phyloP scores from a whole-genome alignment of 2,888 invertebrate genomes.

The Cepaea hortensis region DNA sequence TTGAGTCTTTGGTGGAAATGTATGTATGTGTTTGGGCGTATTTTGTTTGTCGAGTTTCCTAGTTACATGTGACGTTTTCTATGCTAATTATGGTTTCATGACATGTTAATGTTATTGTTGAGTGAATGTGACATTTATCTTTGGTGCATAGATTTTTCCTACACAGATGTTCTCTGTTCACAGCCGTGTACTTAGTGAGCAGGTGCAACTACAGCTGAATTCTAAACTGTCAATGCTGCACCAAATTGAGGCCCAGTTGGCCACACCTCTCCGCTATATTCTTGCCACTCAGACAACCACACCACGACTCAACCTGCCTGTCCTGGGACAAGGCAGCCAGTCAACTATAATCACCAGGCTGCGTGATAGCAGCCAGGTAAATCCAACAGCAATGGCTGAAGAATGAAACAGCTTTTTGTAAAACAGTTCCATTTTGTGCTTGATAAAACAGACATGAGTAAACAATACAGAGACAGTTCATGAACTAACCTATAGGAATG shows the following conservation, averaged over 20 bases:
- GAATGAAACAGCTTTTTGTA: background rate
- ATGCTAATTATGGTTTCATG: no score
- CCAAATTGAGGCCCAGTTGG: constrained; percentile 27
- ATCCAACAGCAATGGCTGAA: background rate
- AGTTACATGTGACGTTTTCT: no score
- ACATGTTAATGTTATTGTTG: no score
- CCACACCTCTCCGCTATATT: constrained; percentile 13
- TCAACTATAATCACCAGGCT: constrained; percentile 2
- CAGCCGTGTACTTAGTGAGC: constrained; percentile 16
- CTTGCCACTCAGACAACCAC: constrained; percentile 30
- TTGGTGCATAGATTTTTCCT: no score
- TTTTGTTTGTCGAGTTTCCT: no score
- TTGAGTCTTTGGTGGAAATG: no score
- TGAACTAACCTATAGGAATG: no score
- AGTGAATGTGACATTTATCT: no score
- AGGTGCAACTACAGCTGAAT: constrained; percentile 8
- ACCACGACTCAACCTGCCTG: constrained; percentile 27
- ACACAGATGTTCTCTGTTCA: background rate
- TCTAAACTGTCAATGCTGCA: constrained; percentile 3
- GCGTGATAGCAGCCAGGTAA: background rate
- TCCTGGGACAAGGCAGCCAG: background rate
- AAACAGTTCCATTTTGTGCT: background rate
- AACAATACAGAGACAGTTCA: no score
- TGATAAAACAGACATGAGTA: no score
- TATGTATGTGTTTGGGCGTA: no score